Percentiles rank a stretch among this genome's conserved stretches.
These are phyloP conservation scores for Trichopoda pennipes DNA, from an alignment of 2,888 invertebrate species.

Conservation along the genomic window DNA sequence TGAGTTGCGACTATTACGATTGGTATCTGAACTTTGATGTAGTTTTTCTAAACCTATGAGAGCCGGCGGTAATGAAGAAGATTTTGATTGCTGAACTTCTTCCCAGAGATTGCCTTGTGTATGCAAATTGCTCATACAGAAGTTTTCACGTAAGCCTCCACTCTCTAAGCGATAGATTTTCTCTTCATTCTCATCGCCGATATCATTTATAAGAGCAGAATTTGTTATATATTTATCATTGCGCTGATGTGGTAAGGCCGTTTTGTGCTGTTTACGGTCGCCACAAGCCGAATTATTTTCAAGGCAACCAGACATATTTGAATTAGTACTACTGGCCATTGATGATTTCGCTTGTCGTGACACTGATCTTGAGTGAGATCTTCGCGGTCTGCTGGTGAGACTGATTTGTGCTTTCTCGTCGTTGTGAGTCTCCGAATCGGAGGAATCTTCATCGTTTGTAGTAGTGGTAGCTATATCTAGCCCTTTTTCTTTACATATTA, in stretches of 20 bases:
- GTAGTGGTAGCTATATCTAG: conserved; percentile 75
- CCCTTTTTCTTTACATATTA: conserved; percentile 81
- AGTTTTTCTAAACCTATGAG: conserved; percentile 31
- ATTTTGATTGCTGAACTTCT: conserved; percentile 69
- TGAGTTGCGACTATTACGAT: conserved; percentile 65
- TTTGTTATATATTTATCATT: conserved; percentile 53
- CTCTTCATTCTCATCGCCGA: conserved; percentile 68
- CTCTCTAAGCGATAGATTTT: conserved; percentile 40
- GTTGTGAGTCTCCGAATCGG: conserved; percentile 60
- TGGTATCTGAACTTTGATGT: conserved; percentile 31
- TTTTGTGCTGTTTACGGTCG: too few species aligned
- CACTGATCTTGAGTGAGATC: conserved; percentile 48
- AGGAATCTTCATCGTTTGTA: conserved; percentile 72
- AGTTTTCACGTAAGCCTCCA: conserved; percentile 49
- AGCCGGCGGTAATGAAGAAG: conserved; percentile 74
- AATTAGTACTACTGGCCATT: conserved; percentile 36
- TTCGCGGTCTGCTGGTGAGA: conserved; percentile 34
- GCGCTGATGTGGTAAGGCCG: conserved; percentile 42
- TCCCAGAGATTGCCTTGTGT: conserved; percentile 30
- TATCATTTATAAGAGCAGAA: conserved; percentile 65
- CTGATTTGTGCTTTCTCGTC: conserved; percentile 30
- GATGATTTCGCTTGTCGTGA: conserved; percentile 35
- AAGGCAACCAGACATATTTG: conserved; percentile 59
- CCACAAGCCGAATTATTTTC: conserved; percentile 29
- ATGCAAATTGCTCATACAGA: conserved; percentile 13